These are phyloP conservation scores for Epizoanthus stellaris DNA, from an alignment of 92 coral and sea anemone species.

Conservation along the genomic window DNA sequence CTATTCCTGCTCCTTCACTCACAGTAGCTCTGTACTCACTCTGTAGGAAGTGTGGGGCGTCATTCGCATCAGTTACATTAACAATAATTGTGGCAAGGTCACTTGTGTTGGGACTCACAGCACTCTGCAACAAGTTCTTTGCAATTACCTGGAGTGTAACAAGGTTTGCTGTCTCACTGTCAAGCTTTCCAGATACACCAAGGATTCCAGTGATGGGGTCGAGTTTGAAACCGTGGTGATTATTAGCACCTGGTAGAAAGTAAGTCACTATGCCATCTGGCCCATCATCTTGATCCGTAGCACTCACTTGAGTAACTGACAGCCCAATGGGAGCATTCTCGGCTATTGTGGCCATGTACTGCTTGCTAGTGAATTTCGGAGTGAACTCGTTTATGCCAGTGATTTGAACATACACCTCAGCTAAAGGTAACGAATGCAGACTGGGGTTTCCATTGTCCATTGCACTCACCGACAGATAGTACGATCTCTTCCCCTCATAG, in stretches of 20 bases:
- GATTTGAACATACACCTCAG: slow-evolving; percentile 67
- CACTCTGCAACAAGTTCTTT: slow-evolving; percentile 80
- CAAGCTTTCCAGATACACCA: slow-evolving; percentile 80
- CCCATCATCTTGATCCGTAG: slow-evolving; percentile 91
- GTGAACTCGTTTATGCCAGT: slow-evolving; percentile 86
- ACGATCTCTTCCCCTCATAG: slow-evolving; percentile 70
- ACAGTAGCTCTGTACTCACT: slow-evolving; percentile 64
- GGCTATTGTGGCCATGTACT: slow-evolving; percentile 75
- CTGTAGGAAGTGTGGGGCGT: slow-evolving; percentile 86
- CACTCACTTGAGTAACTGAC: slow-evolving; percentile 81
- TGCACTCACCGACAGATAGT: slow-evolving; percentile 74
- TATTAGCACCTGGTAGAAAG: slow-evolving; percentile 77
- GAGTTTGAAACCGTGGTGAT: slow-evolving; percentile 76
- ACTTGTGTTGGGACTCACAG: slow-evolving; percentile 76
- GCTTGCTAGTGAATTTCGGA: slow-evolving; percentile 72
- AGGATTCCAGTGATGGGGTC: slow-evolving; percentile 78
- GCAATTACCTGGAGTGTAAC: slow-evolving; percentile 85
- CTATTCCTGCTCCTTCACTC: slow-evolving; percentile 67
- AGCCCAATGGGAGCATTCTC: slow-evolving; percentile 86
- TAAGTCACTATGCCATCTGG: slow-evolving; percentile 86
- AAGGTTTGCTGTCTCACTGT: slow-evolving; percentile 73
- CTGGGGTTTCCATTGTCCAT: slow-evolving; percentile 81
- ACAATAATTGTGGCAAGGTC: slow-evolving; percentile 81
- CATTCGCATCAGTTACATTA: slow-evolving; percentile 91
- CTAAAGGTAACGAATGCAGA: slow-evolving; percentile 69